Evolutionary conservation across 2,888 invertebrate species (phyloP).

Genomic region (Oscheius myriophilus): DNA sequence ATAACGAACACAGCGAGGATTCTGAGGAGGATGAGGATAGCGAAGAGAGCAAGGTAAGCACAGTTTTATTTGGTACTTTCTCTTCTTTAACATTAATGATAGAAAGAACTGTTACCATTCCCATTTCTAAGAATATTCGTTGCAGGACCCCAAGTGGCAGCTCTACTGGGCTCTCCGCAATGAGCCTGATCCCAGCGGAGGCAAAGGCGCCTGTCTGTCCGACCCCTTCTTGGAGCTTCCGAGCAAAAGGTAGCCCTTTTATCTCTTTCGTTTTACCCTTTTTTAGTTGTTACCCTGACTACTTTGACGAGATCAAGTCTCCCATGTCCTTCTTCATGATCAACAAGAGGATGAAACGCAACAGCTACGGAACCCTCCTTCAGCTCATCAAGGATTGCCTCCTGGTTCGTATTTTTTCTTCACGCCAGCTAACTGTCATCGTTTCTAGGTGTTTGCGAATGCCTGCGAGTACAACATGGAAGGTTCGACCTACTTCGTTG

Average conservation of each 20-base stretch:
- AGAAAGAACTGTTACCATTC: too few relatives aligned
- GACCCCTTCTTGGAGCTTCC: conserved; percentile 94
- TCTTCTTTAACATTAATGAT: too few relatives aligned
- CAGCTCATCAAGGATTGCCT: conserved; percentile 85
- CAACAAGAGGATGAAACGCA: conserved; percentile 73
- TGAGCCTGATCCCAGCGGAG: conserved; percentile 58
- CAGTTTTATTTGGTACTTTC: background rate
- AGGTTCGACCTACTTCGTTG: conserved; percentile 84
- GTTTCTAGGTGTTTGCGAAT: conserved; percentile 85
- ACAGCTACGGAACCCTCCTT: conserved; percentile 77
- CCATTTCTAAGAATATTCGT: background rate
- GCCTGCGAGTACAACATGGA: conserved; percentile 88
- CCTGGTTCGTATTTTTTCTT: conserved; percentile 22
- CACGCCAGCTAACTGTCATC: background rate
- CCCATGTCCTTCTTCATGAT: conserved; percentile 94
- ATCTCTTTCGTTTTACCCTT: background rate
- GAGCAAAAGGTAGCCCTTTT: conserved; percentile 73
- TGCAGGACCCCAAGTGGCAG: conserved; percentile 84
- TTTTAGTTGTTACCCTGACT: conserved; percentile 84
- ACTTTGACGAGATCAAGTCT: conserved; percentile 94
- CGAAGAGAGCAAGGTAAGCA: conserved; percentile 32
- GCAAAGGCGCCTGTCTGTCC: conserved; percentile 78
- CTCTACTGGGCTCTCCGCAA: conserved; percentile 78
- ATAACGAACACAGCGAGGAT: conserved; percentile 75
- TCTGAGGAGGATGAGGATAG: conserved; percentile 77